Evolutionary conservation across 1,140 invertebrate species (phyloP).

Genomic region (Hyles vespertilio): DNA sequence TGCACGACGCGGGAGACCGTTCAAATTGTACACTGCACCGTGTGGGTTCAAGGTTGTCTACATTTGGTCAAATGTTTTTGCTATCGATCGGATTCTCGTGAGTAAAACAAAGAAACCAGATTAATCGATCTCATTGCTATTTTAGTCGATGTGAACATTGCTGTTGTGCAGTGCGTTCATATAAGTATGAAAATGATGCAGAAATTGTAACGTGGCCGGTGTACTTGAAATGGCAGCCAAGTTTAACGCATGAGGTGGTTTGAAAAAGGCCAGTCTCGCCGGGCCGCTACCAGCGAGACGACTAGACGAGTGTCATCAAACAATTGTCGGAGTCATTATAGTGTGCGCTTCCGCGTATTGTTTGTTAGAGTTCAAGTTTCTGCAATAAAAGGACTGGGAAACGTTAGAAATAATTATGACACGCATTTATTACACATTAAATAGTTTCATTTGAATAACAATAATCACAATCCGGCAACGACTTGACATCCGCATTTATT

Average conservation of each 20-base stretch:
- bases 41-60: slow-evolving; percentile 58
- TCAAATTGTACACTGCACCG: slow-evolving; percentile 46
- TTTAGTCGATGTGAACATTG: neutral
- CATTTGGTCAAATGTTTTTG: slow-evolving; percentile 2
- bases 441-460: neutral
- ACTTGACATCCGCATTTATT: too few relatives aligned
- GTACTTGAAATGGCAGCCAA: slow-evolving; percentile 5
- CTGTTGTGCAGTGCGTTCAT: neutral
- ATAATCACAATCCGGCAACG: neutral
- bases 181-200: neutral
- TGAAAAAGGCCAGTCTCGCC: slow-evolving; percentile 13
- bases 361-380: slow-evolving; percentile 22
- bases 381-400: slow-evolving; percentile 13
- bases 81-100: slow-evolving; percentile 5
- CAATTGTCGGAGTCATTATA: slow-evolving; percentile 28
- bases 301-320: slow-evolving; percentile 37
- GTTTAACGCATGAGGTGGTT: slow-evolving; percentile 12
- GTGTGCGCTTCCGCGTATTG: slow-evolving; percentile 35
- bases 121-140: slow-evolving; percentile 1
- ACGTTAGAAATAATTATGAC: neutral
- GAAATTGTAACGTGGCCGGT: neutral
- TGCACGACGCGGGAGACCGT: slow-evolving; percentile 27
- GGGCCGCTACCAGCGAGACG: slow-evolving; percentile 18
- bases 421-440: slow-evolving; percentile 1
- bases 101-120: slow-evolving; percentile 15